Base-by-base conservation (phyloP, 2,888 invertebrate species). In the Dioctria linearis region DNA sequence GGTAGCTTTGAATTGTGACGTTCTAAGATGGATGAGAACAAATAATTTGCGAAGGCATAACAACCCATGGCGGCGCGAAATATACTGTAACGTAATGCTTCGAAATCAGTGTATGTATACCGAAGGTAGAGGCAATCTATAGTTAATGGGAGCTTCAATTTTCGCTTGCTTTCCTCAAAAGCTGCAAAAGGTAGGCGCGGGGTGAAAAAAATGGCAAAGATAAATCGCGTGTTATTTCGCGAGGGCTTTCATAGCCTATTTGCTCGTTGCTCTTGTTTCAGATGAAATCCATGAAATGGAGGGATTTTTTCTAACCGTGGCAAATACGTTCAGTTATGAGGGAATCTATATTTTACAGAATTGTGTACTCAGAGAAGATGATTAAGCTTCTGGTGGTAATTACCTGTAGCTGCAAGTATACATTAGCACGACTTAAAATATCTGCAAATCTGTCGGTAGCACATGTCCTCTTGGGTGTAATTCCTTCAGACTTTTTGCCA, bases 361-460 rank as follows among this genome's bases (percentile, higher is more conserved):
- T 5, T 37, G 49, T 37, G 37, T 25, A 37, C 39, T 63, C 43
- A 11, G 25, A 9, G 5, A 37, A 49, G 76, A 49, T 76, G 76
- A 57, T 59, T 40, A 54, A 76, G 76, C 63, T 76, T 63, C 63
- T 63, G 76, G 76, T n/a, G 61, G 76, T 76, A 76, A 76, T 76
- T 76, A 76, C 76, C n/a, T 43, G 66, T 43, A 66, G n/a, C 43
- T 42, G 13, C 8, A 6, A 13, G 13, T 4, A 43, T n/a, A 61
- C 6, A 25, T n/a, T 54, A 40, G 4, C 73, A 40, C 11, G 73
- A 54, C 42, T n/a, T 57, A 57, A 37, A 63, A 76, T 63, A 46
- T 37, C 57, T 57, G 25, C 8, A 49, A 37, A 63, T 76, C 76
- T 49, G 25, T 42, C 63, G 37, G 63, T 49, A 76, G 63, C 76